phyloP scores from a whole-genome alignment of 2,113 vertebrate species.

The Mastomys natalensis region DNA sequence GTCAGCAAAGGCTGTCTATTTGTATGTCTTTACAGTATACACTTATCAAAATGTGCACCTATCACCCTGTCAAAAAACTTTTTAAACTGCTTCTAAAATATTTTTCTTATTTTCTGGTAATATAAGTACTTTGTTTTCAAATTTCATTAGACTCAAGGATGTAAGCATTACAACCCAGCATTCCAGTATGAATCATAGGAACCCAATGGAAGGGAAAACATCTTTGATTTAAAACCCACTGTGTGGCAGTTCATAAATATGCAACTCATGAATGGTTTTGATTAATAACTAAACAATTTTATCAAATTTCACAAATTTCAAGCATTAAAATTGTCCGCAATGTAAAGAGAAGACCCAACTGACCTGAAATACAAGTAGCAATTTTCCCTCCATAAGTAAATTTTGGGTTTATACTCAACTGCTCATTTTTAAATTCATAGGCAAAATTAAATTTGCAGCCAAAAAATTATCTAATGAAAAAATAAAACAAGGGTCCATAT shows the following conservation, averaged over 20 bases:
- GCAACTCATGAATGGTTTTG: conserved; percentile 1
- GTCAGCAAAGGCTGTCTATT: conserved; percentile 8
- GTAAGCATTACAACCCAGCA: neutral
- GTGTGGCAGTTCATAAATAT: neutral
- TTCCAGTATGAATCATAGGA: conserved; percentile 11
- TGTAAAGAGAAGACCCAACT: conserved; percentile 25
- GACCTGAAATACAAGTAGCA: neutral
- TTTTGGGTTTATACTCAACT: neutral
- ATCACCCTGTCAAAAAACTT: conserved; percentile 40
- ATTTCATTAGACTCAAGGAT: conserved; percentile 13
- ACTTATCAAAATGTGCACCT: conserved; percentile 24
- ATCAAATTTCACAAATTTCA: neutral
- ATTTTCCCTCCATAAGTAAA: conserved; percentile 9
- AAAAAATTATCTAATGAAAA: conserved; percentile 47
- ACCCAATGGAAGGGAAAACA: neutral
- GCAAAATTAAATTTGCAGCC: neutral
- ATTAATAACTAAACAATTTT: conserved; percentile 8
- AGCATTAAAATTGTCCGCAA: neutral
- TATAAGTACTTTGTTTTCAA: neutral
- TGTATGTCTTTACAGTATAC: conserved; percentile 7
- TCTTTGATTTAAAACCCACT: neutral
- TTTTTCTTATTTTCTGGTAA: neutral
- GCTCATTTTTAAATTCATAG: conserved; percentile 20
- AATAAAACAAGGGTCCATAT: neutral
- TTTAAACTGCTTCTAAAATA: conserved; percentile 49